Evolutionary conservation across 2,113 vertebrate genomes (phyloP), one percentile per base, ranked within the genome.

Genomic region (Telmatochromis sp.): DNA sequence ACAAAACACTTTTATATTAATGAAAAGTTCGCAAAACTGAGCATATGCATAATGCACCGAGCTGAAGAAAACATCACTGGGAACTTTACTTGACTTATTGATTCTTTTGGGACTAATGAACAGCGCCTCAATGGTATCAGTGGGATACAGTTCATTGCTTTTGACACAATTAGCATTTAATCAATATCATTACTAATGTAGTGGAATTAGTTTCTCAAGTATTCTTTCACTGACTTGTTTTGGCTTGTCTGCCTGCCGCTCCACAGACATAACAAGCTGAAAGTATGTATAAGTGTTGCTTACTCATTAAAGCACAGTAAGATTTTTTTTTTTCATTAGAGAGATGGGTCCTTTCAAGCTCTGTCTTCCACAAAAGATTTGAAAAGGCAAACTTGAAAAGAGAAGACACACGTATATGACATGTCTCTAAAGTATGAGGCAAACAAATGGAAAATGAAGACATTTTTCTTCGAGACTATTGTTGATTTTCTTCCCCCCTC

Each of bases 381-480:
- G 83, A 91, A 63, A 81, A 82, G 10, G 58, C 49, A 80, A 83
- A 88, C 87, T 83, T 92, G 87, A 90, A 91, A 90, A 89, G 80
- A 81, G 35, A 75, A 90, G 68, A 51, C 78, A 58, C 81, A 70
- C 49, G 9, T 68, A 80, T 80, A 87, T 90, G 90, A 87, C 89
- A 91, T 80, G 70, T 79, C 57, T 92, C 68, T 87, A 91, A 91
- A 84, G 85, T 65, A 89, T 40, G 90, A 89, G 81, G 83, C 87
- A 95, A 89, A 94, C 83, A 94, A 91, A 92, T 82, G 55, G 80
- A 90, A 92, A 95, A 90, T 83, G 60, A 91, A 90, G 82, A 91
- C 81, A 87, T 89, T 88, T 93, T 91, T 92, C 90, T 92, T 90
- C 60, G 83, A 85, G 80, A 81, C 75, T 89, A 79, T 45, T 78